These are phyloP conservation scores for Eulimnadia texana DNA, from an alignment of 1,140 invertebrate genomes.

Conservation along the genomic window DNA sequence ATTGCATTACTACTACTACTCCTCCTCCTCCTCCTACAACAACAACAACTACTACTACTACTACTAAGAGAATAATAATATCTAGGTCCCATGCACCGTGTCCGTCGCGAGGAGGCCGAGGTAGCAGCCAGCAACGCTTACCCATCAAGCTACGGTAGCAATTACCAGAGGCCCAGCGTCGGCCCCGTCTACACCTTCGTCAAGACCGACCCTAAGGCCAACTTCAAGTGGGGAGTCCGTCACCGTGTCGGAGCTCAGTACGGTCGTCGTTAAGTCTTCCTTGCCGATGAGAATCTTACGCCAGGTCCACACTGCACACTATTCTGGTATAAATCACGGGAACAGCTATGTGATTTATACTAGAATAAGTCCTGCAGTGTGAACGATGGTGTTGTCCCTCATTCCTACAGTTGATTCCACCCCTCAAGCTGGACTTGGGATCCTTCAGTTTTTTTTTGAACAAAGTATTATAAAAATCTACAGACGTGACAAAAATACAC, in stretches of 20 bases:
- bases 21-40: too few species aligned
- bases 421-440: neutral
- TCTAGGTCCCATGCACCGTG: conserved; percentile 1
- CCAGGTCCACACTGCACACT: too few species aligned
- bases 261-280: neutral
- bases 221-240: conserved; percentile 71
- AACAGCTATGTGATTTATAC: too few species aligned
- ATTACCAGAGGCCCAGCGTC: conserved; percentile 20
- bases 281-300: too few species aligned
- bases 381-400: too few species aligned
- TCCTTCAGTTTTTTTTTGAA: too few species aligned
- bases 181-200: conserved; percentile 64
- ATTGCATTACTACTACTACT: too few species aligned
- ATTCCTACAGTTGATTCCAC: neutral
- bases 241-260: conserved; percentile 42
- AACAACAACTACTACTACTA: neutral
- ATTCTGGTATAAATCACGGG: too few species aligned
- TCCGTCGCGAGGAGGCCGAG: conserved; percentile 10
- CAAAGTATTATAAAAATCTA: neutral
- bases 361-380: too few species aligned
- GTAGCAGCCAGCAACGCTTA: neutral
- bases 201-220: conserved; percentile 66
- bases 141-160: neutral
- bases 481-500: too few species aligned
- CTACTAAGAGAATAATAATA: neutral